Evolutionary conservation across 2,888 invertebrate genomes (phyloP).

Genomic region (Ephialtes manifestator): DNA sequence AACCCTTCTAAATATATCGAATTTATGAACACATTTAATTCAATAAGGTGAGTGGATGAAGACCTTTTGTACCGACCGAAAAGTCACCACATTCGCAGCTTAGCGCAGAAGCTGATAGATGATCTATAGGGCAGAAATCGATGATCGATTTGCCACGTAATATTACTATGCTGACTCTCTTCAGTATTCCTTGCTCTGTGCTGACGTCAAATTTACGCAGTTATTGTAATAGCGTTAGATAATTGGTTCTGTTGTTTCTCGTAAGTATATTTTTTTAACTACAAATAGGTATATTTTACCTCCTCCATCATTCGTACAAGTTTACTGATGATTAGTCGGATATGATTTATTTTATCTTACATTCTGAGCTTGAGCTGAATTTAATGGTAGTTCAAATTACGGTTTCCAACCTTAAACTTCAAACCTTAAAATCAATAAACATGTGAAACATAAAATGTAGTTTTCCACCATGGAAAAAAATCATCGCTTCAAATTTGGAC

Average conservation of each 20-base stretch:
- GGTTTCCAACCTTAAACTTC: neutral
- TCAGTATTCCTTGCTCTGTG: neutral
- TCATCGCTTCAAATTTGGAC: too few relatives aligned
- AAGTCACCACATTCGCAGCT: constrained; percentile 3
- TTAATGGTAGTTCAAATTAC: neutral
- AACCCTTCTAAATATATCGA: neutral
- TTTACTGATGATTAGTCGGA: neutral
- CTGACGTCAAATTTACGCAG: neutral
- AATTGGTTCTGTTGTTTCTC: neutral
- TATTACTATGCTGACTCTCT: neutral
- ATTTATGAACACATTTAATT: neutral
- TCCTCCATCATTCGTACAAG: neutral
- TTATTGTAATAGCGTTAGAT: neutral
- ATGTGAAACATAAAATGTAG: neutral
- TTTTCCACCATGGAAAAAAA: too few relatives aligned
- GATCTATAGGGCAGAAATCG: neutral
- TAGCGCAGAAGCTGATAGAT: neutral
- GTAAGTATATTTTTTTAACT: neutral
- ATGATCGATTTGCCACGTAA: constrained; percentile 1
- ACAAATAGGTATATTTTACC: neutral
- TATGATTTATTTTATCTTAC: too few relatives aligned
- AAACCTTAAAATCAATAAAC: neutral
- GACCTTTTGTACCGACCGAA: constrained; percentile 4
- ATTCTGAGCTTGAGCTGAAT: neutral
- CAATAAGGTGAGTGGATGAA: too few relatives aligned